Evolutionary conservation across 2,113 vertebrate genomes (phyloP).

Genomic region (Motacilla alba): DNA sequence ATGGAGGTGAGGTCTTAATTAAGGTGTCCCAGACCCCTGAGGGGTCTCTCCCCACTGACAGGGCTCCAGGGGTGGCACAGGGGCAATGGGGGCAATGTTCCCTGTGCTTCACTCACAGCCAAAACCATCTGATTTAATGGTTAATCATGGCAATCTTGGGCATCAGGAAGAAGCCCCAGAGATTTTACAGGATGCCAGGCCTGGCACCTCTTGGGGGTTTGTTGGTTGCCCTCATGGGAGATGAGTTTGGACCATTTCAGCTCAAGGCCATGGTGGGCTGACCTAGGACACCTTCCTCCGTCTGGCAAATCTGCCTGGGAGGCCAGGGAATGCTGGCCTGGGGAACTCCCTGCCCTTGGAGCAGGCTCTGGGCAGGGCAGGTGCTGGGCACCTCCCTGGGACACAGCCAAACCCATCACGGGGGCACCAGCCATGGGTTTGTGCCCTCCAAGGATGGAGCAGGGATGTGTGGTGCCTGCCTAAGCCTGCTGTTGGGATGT

Average conservation of each 20-base stretch:
- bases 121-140: neutral
- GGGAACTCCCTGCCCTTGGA: neutral
- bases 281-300: neutral
- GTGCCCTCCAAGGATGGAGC: neutral
- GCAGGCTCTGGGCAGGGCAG: neutral
- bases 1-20: neutral
- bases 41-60: neutral
- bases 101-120: neutral
- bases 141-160: neutral
- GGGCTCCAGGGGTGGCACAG: neutral
- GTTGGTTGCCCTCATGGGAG: neutral
- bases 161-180: neutral
- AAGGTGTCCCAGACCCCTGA: rapidly evolving
- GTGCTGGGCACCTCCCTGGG: neutral
- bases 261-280: neutral
- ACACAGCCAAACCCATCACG: rapidly evolving
- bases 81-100: neutral
- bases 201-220: rapidly evolving
- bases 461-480: neutral
- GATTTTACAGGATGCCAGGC: neutral
- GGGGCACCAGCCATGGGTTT: rapidly evolving
- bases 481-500: neutral
- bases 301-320: neutral
- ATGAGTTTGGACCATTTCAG: neutral
- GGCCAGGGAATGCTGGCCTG: neutral